These are phyloP conservation scores for Calidris pygmaea DNA, from an alignment of 2,113 vertebrate species.

Conservation along the genomic window DNA sequence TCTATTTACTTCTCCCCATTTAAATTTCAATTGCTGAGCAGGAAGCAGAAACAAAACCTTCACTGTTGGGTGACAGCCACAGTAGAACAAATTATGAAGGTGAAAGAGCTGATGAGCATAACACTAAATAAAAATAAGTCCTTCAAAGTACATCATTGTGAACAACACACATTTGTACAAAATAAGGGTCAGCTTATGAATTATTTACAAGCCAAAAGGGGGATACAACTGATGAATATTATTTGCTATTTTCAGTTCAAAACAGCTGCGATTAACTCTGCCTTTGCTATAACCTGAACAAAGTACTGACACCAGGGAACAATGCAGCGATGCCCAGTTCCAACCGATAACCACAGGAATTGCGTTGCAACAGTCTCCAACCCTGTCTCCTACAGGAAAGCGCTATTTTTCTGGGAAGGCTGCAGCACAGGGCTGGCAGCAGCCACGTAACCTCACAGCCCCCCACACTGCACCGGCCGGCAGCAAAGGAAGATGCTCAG, in stretches of 20 bases:
- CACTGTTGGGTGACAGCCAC: neutral
- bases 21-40: constrained; percentile 40
- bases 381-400: accelerated
- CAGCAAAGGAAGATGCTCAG: neutral
- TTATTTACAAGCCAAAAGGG: neutral
- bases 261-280: neutral
- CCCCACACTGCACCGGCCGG: neutral
- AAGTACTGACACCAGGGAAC: neutral
- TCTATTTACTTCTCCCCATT: constrained; percentile 35
- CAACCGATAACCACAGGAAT: neutral
- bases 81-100: constrained; percentile 8
- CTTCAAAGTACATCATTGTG: neutral
- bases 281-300: neutral
- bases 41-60: constrained; percentile 46
- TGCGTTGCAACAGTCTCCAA: neutral
- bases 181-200: neutral
- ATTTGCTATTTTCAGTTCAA: neutral
- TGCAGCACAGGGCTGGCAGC: neutral
- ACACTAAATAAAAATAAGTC: neutral
- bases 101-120: neutral
- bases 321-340: accelerated
- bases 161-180: neutral
- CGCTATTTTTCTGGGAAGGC: neutral
- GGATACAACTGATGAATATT: neutral
- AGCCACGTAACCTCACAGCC: neutral